Percentiles rank a stretch among this genome's conserved stretches.
Evolutionary conservation across 92 coral and sea anemone genomes (phyloP).

Genomic region (Siderastrea siderea): DNA sequence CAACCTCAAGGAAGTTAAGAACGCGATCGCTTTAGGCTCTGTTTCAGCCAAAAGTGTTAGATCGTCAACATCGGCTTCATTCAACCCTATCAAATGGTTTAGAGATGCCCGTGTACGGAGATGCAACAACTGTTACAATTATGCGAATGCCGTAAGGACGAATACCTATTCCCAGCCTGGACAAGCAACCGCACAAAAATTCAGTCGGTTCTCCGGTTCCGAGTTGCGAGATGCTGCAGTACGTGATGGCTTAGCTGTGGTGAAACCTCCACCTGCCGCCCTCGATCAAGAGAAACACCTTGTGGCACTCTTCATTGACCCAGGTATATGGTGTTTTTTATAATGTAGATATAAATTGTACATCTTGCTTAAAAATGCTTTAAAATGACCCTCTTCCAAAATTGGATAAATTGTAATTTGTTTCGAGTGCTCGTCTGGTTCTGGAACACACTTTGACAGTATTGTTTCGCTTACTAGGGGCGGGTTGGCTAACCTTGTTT

Average conservation of each 20-base stretch:
- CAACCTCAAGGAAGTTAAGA: neutral
- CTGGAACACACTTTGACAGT: no score
- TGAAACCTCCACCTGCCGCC: neutral
- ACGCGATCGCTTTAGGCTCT: neutral
- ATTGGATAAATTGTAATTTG: no score
- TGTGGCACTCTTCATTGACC: neutral
- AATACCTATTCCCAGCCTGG: neutral
- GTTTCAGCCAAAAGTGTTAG: neutral
- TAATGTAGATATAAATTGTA: no score
- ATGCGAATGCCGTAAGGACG: neutral
- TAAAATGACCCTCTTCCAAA: no score
- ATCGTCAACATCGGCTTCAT: neutral
- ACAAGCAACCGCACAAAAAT: neutral
- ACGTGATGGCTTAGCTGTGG: neutral
- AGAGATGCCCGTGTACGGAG: neutral
- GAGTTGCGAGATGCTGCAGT: neutral
- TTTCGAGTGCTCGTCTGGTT: no score
- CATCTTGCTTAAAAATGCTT: no score
- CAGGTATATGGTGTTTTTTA: neutral
- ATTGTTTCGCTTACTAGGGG: no score
- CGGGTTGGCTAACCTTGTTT: no score
- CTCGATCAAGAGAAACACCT: neutral
- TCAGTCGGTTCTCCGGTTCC: neutral
- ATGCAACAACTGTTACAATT: conserved; percentile 10
- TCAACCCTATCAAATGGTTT: neutral